phyloP scores from a whole-genome alignment of 2,888 invertebrate species.

The Hypomecis atomaria region DNA sequence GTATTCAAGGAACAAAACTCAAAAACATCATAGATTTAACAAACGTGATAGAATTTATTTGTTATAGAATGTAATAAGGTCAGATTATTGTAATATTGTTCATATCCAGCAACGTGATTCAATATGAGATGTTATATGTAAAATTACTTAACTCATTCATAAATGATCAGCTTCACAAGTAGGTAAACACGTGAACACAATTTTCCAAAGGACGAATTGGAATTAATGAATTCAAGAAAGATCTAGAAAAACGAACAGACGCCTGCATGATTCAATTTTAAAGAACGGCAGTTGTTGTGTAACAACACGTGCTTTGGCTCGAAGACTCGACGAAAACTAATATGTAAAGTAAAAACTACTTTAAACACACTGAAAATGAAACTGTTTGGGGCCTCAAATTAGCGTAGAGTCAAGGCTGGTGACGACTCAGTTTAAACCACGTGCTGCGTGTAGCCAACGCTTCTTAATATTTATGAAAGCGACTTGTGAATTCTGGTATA shows the following conservation, averaged over 20 bases:
- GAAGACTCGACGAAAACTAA: slow-evolving; percentile 19
- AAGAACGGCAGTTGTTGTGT: slow-evolving; percentile 18
- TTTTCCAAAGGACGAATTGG: slow-evolving; percentile 14
- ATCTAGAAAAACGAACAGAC: slow-evolving; percentile 19
- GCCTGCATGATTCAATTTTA: slow-evolving; percentile 23
- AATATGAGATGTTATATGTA: slow-evolving; percentile 1
- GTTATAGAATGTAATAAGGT: too few relatives aligned
- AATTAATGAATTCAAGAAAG: slow-evolving; percentile 37
- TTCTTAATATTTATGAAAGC: slow-evolving; percentile 2
- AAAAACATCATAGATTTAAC: too few relatives aligned
- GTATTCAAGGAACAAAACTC: too few relatives aligned
- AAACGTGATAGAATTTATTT: neutral
- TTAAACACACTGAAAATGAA: slow-evolving; percentile 54
- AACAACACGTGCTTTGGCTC: slow-evolving; percentile 3
- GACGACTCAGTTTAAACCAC: neutral
- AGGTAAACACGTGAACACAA: slow-evolving; percentile 35
- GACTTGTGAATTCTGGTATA: neutral
- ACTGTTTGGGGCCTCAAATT: slow-evolving; percentile 44
- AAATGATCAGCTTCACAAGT: slow-evolving; percentile 19
- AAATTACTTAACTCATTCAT: slow-evolving; percentile 17
- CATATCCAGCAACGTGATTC: slow-evolving; percentile 10
- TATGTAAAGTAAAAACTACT: slow-evolving; percentile 27
- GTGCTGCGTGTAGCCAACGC: neutral
- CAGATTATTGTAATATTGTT: too few relatives aligned
- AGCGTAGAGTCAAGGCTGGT: slow-evolving; percentile 46